Base-by-base conservation (phyloP, 1,140 invertebrate species). In the Arctopsyche grandis region DNA sequence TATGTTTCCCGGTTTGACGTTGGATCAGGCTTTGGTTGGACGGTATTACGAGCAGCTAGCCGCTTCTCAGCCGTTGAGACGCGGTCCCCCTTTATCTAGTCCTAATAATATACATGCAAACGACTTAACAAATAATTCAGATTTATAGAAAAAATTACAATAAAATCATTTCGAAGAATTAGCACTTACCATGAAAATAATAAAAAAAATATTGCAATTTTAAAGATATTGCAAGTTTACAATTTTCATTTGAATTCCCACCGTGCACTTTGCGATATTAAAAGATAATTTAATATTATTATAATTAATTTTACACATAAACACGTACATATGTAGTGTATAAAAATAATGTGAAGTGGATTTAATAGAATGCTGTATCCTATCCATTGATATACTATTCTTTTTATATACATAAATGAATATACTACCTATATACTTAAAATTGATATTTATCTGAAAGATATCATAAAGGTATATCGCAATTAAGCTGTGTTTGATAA, bases 11-110 rank as follows among this genome's bases (percentile, higher is more conserved):
- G 82, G 82, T 4, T 63, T 83, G 60, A 85, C 87, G 26, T 82
- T 89, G 16, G 87, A 89, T 69, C 87, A 87, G 5, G 86, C 86
- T 38, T 79, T 89, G 52, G 83, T 89, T 69, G 80, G 80, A 19
- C 78, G 80, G 69, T 83, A 83, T 70, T 83, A 83, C 73, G 82
- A 83, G 58, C 82, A 83, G 19, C 56, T 83, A 16, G 78, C 82
- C 1, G 80, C 82, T 9, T 73, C 77, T n/a, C 81, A 82, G 21
- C 77, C 79, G 5, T 19, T 60, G 19, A 48, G 80, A 38, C 26
- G 82, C 43, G 66, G 46, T 21, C 79, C 77, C 26, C 79, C 81
- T 9, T 29, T 79, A 16, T 80, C 81, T 58, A 82, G 81, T 79
- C 81, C 81, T 4, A 79, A 77, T 66, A 79, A 73, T 66, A 16